These are phyloP conservation scores for Leptogaster cylindrica DNA, from an alignment of 2,888 invertebrate species.

Conservation along the genomic window DNA sequence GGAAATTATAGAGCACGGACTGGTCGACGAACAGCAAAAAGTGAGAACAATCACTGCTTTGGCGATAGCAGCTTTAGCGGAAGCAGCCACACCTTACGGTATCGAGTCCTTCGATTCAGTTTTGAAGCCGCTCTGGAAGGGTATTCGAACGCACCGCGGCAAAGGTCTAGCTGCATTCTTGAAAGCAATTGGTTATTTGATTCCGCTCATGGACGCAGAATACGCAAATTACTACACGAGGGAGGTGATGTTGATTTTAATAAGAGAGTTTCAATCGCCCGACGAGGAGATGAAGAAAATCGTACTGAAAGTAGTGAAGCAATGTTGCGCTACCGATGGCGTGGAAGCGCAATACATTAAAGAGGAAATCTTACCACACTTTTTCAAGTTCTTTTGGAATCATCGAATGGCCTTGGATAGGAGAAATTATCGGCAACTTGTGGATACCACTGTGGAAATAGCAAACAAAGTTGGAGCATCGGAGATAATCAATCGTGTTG, in stretches of 20 bases:
- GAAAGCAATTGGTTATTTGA: slow-evolving; percentile 98
- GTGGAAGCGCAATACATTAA: slow-evolving; percentile 99
- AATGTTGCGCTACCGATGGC: slow-evolving; percentile 99
- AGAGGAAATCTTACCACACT: slow-evolving; percentile 97
- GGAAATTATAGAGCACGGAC: slow-evolving; percentile 98
- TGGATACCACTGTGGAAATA: slow-evolving; percentile 99
- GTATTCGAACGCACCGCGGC: slow-evolving; percentile 88
- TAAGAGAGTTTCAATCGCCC: slow-evolving; percentile 99
- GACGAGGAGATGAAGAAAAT: slow-evolving; percentile 99
- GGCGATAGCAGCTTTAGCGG: slow-evolving; percentile 97
- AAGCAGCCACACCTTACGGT: slow-evolving; percentile 99
- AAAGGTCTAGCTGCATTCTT: slow-evolving; percentile 98
- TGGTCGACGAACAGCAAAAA: slow-evolving; percentile 99
- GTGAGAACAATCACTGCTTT: slow-evolving; percentile 95
- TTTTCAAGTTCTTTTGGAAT: slow-evolving; percentile 99
- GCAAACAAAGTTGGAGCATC: slow-evolving; percentile 99
- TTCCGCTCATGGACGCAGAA: slow-evolving; percentile 99
- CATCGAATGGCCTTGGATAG: slow-evolving; percentile 99
- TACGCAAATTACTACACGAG: slow-evolving; percentile 99
- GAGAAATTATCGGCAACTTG: slow-evolving; percentile 95
- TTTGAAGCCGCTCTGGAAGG: slow-evolving; percentile 98
- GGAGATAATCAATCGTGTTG: slow-evolving; percentile 97
- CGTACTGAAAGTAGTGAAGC: slow-evolving; percentile 98
- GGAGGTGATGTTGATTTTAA: slow-evolving; percentile 91
- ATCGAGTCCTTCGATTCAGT: slow-evolving; percentile 99